Conservation (phyloP, 2,888 invertebrate species). For the Acrobasis suavella region DNA sequence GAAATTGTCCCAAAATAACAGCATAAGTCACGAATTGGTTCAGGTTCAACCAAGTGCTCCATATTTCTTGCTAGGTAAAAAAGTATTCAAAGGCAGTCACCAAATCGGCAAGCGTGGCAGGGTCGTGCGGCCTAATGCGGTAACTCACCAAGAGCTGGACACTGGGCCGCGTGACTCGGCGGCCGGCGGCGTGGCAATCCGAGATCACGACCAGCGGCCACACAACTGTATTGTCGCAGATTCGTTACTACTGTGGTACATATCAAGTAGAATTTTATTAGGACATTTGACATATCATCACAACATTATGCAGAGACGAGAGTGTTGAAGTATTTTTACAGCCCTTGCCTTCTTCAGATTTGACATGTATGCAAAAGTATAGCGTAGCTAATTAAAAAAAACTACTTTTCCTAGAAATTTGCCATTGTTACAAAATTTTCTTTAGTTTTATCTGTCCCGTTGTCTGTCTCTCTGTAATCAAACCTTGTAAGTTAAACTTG, state of each 20-base stretch:
- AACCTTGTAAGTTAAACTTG: too few relatives aligned
- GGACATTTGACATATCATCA: neutral
- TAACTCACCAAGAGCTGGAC: conserved; percentile 75
- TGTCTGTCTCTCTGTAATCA: too few relatives aligned
- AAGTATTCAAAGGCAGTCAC: conserved; percentile 26
- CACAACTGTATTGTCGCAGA: conserved; percentile 61
- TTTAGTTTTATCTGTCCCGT: too few relatives aligned
- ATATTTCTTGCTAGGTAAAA: conserved; percentile 2
- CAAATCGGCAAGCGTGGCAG: conserved; percentile 45
- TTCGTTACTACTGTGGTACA: conserved; percentile 39
- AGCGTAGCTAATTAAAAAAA: too few relatives aligned
- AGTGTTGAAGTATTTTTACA: too few relatives aligned
- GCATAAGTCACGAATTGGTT: conserved; percentile 8
- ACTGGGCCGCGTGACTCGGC: conserved; percentile 58
- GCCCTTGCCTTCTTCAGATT: too few relatives aligned
- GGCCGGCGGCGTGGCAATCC: conserved; percentile 51
- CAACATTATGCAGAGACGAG: too few relatives aligned
- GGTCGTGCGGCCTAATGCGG: conserved; percentile 59
- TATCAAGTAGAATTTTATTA: conserved; percentile 37
- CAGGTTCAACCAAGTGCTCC: conserved; percentile 1
- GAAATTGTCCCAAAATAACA: neutral
- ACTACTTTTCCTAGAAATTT: too few relatives aligned
- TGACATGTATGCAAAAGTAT: too few relatives aligned
- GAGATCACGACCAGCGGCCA: conserved; percentile 60
- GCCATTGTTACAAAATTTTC: too few relatives aligned